Conservation (phyloP, 1,140 invertebrate genomes). For the Achatina immaculata region DNA sequence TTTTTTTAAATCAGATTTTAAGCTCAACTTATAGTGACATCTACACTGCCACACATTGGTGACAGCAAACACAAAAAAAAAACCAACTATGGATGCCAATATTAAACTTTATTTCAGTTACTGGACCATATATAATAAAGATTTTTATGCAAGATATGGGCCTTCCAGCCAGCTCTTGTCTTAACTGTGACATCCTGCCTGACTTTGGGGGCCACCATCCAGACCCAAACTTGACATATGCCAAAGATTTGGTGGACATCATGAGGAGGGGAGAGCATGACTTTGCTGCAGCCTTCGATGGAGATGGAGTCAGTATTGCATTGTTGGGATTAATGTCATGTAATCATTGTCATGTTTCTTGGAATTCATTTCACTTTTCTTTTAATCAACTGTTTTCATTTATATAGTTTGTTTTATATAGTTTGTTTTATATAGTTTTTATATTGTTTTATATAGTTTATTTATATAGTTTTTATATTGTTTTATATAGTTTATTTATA, state of each 20-base stretch:
- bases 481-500: slow-evolving; percentile 85
- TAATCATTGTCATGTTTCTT: no score
- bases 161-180: slow-evolving; percentile 74
- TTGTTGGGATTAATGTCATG: no score
- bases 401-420: slow-evolving; percentile 95
- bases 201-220: slow-evolving; percentile 98
- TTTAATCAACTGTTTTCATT: no score
- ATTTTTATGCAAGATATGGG: slow-evolving; percentile 92
- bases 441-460: slow-evolving; percentile 88
- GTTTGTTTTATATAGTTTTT: slow-evolving; percentile 91
- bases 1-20: no score
- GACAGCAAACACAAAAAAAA: no score
- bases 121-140: slow-evolving; percentile 92
- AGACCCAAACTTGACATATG: slow-evolving; percentile 98
- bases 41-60: no score
- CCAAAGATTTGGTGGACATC: slow-evolving; percentile 85
- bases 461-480: slow-evolving; percentile 93
- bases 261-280: slow-evolving; percentile 86
- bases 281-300: slow-evolving; percentile 98
- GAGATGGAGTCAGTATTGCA: slow-evolving; percentile 85
- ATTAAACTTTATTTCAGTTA: slow-evolving; percentile 79
- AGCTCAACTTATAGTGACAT: no score
- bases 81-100: no score
- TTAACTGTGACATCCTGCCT: slow-evolving; percentile 84
- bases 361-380: slow-evolving; percentile 77